Evolutionary conservation across 2,888 invertebrate genomes (phyloP), one percentile per base, ranked within the genome.

Genomic region (Ypsolopha sequella): DNA sequence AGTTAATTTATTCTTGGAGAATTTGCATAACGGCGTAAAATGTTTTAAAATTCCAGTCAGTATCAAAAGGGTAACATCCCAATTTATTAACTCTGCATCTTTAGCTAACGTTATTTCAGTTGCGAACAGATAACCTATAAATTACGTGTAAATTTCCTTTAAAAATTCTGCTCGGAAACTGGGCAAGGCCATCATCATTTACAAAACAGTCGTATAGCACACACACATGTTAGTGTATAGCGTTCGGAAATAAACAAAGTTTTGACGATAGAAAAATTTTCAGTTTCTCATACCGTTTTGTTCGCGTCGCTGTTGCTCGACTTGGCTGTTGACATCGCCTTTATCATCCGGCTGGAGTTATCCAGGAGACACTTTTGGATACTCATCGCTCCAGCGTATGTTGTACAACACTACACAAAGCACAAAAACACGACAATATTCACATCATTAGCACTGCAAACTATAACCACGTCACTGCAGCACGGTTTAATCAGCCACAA

Each of bases 261-360:
- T 49, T 49, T 49, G n/a, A 41, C 38, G 49, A n/a, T 50, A 33
- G 7, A 34, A 49, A 49, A 35, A 38, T 13, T 4, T 47, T 47
- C 1, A 9, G 34, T 6, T 41, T n/a, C 7, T 43, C 43, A 7
- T 36, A 50, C 50, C 43, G 43, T 41, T 43, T 55, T 53, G 13
- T 84, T 84, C 6, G 77, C 80, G 66, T 86, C 85, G 54, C 61
- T 77, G 58, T 61, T 74, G 53, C 74, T 72, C 35, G 85, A 80
- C 61, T 85, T 86, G 11, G 81, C 77, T 24, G 74, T 85, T 10
- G 86, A 86, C 86, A 86, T 86, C 53, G 86, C 86, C 73, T 86
- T 86, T 54, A 86, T 85, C 84, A 86, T 85, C 71, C 84, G 76
- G 62, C 81, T 85, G 70, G 86, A 86, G 68, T 86, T 86, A 76